Evolutionary conservation across 2,888 invertebrate genomes (phyloP).

Genomic region (Calameuta pallipes): DNA sequence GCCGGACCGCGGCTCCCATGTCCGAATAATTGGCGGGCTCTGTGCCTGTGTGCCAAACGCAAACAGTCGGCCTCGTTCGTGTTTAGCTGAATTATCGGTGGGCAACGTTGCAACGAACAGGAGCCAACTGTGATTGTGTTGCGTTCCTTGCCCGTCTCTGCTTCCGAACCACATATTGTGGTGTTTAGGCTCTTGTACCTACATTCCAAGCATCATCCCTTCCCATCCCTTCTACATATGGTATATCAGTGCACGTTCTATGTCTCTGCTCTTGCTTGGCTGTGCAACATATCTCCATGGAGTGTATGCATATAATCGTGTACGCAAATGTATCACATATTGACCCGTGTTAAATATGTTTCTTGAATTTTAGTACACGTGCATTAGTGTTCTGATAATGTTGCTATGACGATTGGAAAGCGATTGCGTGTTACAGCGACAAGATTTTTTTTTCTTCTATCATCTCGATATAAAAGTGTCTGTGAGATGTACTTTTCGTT

Average conservation of each 20-base stretch:
- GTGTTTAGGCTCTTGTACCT: constrained; percentile 6
- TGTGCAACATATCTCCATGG: background rate
- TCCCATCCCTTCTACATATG: background rate
- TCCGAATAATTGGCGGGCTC: constrained; percentile 40
- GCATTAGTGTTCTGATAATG: background rate
- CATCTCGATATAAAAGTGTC: background rate
- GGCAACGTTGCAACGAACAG: constrained; percentile 28
- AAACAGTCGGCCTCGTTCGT: constrained; percentile 37
- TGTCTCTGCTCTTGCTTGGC: background rate
- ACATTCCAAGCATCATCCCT: background rate
- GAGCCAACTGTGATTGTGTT: constrained; percentile 13
- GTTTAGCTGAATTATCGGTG: constrained; percentile 52
- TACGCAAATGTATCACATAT: background rate
- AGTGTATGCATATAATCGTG: background rate
- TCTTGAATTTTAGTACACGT: background rate
- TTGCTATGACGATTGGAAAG: background rate
- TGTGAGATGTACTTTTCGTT: no score
- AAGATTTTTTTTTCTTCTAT: background rate
- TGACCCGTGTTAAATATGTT: background rate
- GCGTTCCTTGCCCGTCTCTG: constrained; percentile 11
- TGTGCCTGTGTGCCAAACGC: constrained; percentile 39
- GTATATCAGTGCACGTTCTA: background rate
- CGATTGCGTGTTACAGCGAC: background rate
- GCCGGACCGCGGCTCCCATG: constrained; percentile 23
- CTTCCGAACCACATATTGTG: constrained; percentile 2